Conservation (phyloP, 2,113 vertebrate genomes). For the mouse (Mus musculus) region GRCm39 chr2:34577501-34578000, state of each 20-base stretch:
- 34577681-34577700: background rate
- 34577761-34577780: background rate
- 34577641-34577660: background rate
- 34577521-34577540: background rate
- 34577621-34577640: background rate
- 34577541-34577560: background rate
- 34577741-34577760: background rate
- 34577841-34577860: background rate
- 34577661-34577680: background rate
- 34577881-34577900: background rate
- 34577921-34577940: background rate
- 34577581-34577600: background rate
- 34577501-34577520: background rate
- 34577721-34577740: background rate
- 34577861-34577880: background rate
- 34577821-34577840: background rate
- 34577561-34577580: background rate
- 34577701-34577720: background rate
- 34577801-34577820: background rate
- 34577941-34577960: background rate
- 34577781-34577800: background rate
- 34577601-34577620: background rate
- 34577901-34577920: background rate
- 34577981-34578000: background rate
- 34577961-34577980: background rate